Evolutionary conservation across 2,113 vertebrate genomes (phyloP).

Genomic region (Stegostoma tigrinum): DNA sequence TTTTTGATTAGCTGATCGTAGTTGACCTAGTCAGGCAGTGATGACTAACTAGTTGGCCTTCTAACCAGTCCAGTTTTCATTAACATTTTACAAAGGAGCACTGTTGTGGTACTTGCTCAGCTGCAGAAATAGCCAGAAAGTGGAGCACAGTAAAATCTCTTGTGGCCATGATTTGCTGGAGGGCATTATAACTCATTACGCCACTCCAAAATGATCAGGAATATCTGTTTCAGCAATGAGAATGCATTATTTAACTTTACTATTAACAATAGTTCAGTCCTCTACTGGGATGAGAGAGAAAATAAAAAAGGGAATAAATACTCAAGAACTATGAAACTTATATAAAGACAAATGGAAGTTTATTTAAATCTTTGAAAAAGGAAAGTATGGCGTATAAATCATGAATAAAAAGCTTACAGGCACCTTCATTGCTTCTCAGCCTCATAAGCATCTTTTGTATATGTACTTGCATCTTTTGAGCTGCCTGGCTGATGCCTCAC

Average conservation of each 20-base stretch:
- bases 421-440: neutral
- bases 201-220: neutral
- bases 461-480: neutral
- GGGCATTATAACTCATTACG: slow-evolving; percentile 21
- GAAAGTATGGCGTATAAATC: neutral
- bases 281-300: neutral
- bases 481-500: neutral
- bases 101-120: neutral
- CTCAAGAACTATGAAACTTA: neutral
- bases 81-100: neutral
- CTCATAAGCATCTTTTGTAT: slow-evolving; percentile 14
- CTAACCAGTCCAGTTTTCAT: neutral
- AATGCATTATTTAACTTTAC: slow-evolving; percentile 30
- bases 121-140: neutral
- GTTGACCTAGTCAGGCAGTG: neutral
- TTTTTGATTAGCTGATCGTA: neutral
- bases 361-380: neutral
- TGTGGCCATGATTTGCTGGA: neutral
- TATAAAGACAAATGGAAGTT: neutral
- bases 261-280: neutral
- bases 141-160: neutral
- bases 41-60: neutral
- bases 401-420: neutral
- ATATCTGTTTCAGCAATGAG: slow-evolving; percentile 15
- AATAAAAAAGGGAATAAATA: neutral